A percentile compares a stretch with the other conserved stretches of the same genome.
These are phyloP conservation scores for Hippocampus abdominalis DNA, from an alignment of 2,113 vertebrate species.

Conservation along the genomic window DNA sequence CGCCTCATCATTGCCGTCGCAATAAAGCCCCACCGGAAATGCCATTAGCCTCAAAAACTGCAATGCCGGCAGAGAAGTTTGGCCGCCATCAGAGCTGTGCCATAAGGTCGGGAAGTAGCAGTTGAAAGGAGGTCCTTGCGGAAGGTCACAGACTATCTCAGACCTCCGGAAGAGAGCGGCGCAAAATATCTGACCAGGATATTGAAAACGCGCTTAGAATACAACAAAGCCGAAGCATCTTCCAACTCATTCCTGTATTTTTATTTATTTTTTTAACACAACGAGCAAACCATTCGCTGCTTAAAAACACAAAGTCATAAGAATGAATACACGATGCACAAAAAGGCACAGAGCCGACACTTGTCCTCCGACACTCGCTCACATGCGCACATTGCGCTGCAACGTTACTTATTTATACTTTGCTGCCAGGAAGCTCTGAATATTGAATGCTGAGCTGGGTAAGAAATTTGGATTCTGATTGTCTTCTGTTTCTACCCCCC, in stretches of 20 bases:
- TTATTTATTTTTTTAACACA: slow-evolving; percentile 1
- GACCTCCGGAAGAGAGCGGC: not conserved
- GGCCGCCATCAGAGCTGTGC: not conserved
- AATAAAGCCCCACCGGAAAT: slow-evolving; percentile 29
- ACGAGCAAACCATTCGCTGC: slow-evolving; percentile 5
- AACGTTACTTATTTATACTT: slow-evolving; percentile 51
- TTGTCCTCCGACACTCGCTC: not conserved
- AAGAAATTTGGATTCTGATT: slow-evolving; percentile 44
- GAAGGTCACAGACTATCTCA: not conserved
- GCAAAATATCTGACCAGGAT: slow-evolving; percentile 11
- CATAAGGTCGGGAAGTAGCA: slow-evolving; percentile 37
- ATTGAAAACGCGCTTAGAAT: slow-evolving; percentile 5
- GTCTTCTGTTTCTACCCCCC: not conserved
- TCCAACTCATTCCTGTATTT: slow-evolving; percentile 1
- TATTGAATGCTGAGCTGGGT: slow-evolving; percentile 43
- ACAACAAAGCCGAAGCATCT: slow-evolving; percentile 12
- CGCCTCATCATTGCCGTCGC: slow-evolving; percentile 34
- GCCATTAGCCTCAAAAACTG: slow-evolving; percentile 27
- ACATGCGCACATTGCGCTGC: slow-evolving; percentile 1
- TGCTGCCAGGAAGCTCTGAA: slow-evolving; percentile 45
- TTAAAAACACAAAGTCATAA: slow-evolving; percentile 16
- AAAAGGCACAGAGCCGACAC: slow-evolving; percentile 6
- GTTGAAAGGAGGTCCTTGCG: slow-evolving; percentile 1
- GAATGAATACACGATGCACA: slow-evolving; percentile 24
- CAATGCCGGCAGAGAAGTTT: slow-evolving; percentile 19